These are phyloP conservation scores for Eumeta japonica DNA, from an alignment of 1,140 invertebrate genomes.

Conservation along the genomic window DNA sequence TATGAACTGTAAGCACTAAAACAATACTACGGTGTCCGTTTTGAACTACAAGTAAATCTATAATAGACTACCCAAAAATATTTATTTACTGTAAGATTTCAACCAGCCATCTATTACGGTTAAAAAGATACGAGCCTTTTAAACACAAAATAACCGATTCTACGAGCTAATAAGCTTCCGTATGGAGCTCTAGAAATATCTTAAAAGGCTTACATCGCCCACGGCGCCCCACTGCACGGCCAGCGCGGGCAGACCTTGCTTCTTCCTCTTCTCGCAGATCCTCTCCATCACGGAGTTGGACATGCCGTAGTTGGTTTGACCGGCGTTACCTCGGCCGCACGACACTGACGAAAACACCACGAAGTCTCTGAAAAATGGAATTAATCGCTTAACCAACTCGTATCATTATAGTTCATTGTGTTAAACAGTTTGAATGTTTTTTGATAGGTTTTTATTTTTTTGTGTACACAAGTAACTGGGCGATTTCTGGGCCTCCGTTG, in stretches of 20 bases:
- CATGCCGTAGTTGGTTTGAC: slow-evolving; percentile 86
- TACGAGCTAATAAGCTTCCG: too few relatives aligned
- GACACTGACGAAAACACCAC: slow-evolving; percentile 85
- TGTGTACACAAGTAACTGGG: background rate
- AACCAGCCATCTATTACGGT: background rate
- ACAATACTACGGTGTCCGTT: too few relatives aligned
- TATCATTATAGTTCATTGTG: background rate
- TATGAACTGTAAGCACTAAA: too few relatives aligned
- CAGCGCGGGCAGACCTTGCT: slow-evolving; percentile 63
- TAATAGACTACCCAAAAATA: too few relatives aligned
- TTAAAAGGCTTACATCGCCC: slow-evolving; percentile 59
- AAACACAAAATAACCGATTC: too few relatives aligned
- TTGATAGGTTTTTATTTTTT: background rate
- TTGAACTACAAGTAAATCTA: too few relatives aligned
- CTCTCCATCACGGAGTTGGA: slow-evolving; percentile 74
- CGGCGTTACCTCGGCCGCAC: slow-evolving; percentile 84
- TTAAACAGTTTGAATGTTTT: background rate
- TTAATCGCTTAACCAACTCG: background rate
- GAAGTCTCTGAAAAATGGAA: slow-evolving; percentile 52
- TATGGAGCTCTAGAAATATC: background rate
- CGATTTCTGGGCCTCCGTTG: too few relatives aligned
- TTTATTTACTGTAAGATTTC: background rate
- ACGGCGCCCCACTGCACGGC: slow-evolving; percentile 73
- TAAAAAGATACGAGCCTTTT: too few relatives aligned
- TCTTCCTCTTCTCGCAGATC: slow-evolving; percentile 63